These are phyloP conservation scores for Remorina albescens DNA, from an alignment of 2,797 vertebrate genomes.

Conservation along the genomic window DNA sequence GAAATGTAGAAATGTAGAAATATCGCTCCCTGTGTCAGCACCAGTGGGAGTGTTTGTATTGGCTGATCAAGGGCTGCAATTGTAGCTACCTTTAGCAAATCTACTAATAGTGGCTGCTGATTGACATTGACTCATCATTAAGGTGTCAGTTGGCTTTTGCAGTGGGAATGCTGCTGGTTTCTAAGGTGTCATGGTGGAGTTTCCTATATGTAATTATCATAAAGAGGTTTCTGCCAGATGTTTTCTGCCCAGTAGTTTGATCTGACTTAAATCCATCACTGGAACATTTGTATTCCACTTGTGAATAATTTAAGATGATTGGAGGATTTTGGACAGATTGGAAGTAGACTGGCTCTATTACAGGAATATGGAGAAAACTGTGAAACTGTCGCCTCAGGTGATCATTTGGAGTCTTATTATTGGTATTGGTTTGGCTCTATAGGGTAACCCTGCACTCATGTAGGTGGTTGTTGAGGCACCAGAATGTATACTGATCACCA, in stretches of 20 bases:
- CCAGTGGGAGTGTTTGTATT: neutral
- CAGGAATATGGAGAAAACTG: slow-evolving; percentile 23
- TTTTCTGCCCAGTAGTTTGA: slow-evolving; percentile 8
- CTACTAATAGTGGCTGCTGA: neutral
- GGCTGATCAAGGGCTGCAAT: neutral
- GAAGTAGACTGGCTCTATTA: slow-evolving; percentile 10
- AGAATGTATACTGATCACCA: slow-evolving; percentile 7
- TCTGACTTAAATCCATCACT: neutral
- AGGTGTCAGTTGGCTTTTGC: neutral
- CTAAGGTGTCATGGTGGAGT: neutral
- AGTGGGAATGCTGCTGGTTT: neutral
- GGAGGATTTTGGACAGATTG: neutral
- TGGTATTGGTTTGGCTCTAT: neutral
- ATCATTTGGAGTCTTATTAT: neutral
- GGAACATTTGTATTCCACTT: neutral
- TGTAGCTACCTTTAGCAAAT: neutral
- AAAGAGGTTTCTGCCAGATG: neutral
- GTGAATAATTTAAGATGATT: slow-evolving; percentile 13
- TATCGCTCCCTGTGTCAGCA: neutral
- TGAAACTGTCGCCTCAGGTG: neutral
- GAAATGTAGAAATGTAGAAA: neutral
- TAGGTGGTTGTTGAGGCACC: slow-evolving; percentile 5
- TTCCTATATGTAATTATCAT: neutral
- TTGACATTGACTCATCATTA: neutral
- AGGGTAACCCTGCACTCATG: slow-evolving; percentile 19